Base-by-base conservation (phyloP, 2,888 invertebrate genomes). In the Ellobium chinense region DNA sequence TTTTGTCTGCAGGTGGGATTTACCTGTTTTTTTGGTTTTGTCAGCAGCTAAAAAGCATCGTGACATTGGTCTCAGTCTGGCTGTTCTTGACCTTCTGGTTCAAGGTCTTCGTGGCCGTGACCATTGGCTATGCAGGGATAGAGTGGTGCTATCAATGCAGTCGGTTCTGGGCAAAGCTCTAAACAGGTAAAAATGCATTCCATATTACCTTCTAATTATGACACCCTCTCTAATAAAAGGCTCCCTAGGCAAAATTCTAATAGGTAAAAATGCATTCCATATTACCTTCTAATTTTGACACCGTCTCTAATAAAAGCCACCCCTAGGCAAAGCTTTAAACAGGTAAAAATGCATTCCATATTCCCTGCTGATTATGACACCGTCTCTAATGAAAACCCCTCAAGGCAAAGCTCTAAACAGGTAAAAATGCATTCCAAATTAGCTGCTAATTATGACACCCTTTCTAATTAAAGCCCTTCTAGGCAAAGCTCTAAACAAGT, bases 121-220 rank as follows among this genome's bases (percentile, higher is more conserved):
- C 70, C 85, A 84, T 65, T 90, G 90, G 89, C 34, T 89, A 34
- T 87, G 88, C 66, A 77, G 88, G 21, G 88, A 91, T 24, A 85
- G 85, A 34, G 88, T 89, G 1, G 80, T 89, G 27, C 77, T 77
- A 7, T 80, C 83, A 7, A 73, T 88, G 37, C 87, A 86, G 37
- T 82, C 87, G 36, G 39, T 89, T 7, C 63, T 86, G 39, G 90
- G 90, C 2, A 86, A 83, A 77, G 87, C 87, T 24, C 77, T 91
- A 5, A 87, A 89, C 80, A 88, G 87, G 90, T 90, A 7, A 24
- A n/a, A 12, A n/a, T n/a, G n/a, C n/a, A n/a, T n/a, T n/a, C n/a
- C n/a, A n/a, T n/a, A n/a, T n/a, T n/a, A n/a, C n/a, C n/a, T n/a
- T n/a, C n/a, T n/a, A n/a, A n/a, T n/a, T n/a, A n/a, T n/a, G n/a